Evolutionary conservation across 1,140 invertebrate genomes (phyloP).

Genomic region (Acromyrmex heyeri): DNA sequence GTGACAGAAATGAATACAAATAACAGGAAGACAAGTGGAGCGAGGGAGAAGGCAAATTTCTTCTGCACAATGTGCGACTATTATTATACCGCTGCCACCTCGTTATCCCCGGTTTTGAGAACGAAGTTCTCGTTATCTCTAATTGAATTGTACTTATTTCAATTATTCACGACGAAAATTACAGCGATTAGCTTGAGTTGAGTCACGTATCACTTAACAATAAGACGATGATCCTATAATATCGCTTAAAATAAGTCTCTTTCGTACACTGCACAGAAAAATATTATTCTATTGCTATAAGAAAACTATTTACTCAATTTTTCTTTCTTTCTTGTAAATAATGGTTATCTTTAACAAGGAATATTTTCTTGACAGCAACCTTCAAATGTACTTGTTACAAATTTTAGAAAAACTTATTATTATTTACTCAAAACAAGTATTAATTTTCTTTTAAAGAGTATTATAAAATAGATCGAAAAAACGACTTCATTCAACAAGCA

Average conservation of each 20-base stretch:
- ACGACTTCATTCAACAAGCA: too few relatives aligned
- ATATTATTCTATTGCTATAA: too few relatives aligned
- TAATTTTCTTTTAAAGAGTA: too few relatives aligned
- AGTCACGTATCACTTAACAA: not conserved
- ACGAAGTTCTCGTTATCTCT: constrained; percentile 6
- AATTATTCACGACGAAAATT: constrained; percentile 25
- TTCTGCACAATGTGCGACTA: constrained; percentile 11
- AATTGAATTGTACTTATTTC: not conserved
- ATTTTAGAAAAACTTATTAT: too few relatives aligned
- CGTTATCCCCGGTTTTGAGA: not conserved
- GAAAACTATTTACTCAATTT: too few relatives aligned
- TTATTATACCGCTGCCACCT: constrained; percentile 33
- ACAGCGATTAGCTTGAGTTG: constrained; percentile 5
- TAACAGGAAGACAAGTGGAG: not conserved
- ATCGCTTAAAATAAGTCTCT: not conserved
- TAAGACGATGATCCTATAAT: not conserved
- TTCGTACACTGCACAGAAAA: too few relatives aligned
- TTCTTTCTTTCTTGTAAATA: too few relatives aligned
- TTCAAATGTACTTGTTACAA: too few relatives aligned
- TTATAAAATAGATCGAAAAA: too few relatives aligned
- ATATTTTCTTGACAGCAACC: too few relatives aligned
- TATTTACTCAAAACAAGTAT: too few relatives aligned
- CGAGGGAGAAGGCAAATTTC: constrained; percentile 5
- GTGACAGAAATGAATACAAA: constrained; percentile 25
- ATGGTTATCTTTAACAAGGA: too few relatives aligned